These are phyloP conservation scores for Muntiacus muntjak DNA, from an alignment of 2,113 vertebrate species.

Conservation along the genomic window DNA sequence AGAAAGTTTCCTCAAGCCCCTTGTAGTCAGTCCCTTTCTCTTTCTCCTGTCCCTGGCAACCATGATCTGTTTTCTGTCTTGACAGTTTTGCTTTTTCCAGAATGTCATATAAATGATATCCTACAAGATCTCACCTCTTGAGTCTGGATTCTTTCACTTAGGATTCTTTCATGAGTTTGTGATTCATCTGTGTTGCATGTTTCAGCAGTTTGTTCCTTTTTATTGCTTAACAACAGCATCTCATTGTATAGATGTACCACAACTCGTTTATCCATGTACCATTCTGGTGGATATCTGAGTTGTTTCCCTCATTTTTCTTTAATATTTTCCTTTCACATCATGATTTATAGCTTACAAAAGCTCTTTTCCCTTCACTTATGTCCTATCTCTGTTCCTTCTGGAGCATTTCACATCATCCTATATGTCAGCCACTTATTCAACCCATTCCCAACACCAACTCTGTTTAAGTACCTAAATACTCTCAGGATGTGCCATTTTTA, in stretches of 20 bases:
- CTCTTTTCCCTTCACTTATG: neutral
- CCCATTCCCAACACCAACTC: neutral
- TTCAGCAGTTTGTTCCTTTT: conserved; percentile 10
- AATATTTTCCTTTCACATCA: conserved; percentile 7
- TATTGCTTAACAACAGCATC: conserved; percentile 22
- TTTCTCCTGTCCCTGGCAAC: neutral
- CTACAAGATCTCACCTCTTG: neutral
- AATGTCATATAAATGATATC: conserved; percentile 34
- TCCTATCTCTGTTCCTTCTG: neutral
- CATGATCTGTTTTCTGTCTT: neutral
- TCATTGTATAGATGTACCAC: neutral
- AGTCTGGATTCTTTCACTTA: conserved; percentile 13
- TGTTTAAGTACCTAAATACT: neutral
- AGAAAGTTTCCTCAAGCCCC: neutral
- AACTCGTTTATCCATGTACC: neutral
- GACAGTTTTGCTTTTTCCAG: conserved; percentile 18
- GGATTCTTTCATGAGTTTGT: conserved; percentile 4
- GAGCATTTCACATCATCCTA: neutral
- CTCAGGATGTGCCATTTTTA: neutral
- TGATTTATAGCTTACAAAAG: neutral
- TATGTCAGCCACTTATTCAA: neutral
- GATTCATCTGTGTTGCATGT: neutral
- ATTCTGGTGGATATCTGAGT: neutral
- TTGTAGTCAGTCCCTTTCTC: neutral
- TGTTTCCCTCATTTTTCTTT: conserved; percentile 7